Conservation (phyloP, 1,140 invertebrate genomes). For the Copidosoma floridanum region DNA sequence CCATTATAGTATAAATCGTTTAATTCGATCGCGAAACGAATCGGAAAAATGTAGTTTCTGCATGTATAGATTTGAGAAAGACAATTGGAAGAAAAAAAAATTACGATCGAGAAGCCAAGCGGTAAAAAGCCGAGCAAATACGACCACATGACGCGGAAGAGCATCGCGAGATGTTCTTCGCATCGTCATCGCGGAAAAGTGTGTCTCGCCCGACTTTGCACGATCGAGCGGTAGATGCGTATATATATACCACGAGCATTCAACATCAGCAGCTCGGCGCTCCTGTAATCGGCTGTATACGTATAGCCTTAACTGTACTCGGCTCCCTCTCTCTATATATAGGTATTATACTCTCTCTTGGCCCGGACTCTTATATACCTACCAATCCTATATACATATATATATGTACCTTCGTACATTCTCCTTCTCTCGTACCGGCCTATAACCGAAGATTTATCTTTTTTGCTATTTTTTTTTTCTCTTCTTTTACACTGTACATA, state of each 20-base stretch:
- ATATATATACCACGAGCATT: neutral
- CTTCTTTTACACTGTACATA: too few relatives aligned
- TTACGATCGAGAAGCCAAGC: too few relatives aligned
- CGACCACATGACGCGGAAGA: too few relatives aligned
- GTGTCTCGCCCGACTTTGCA: conserved; percentile 28
- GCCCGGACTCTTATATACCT: neutral
- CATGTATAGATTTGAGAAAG: too few relatives aligned
- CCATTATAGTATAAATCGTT: too few relatives aligned
- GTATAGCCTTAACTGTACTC: conserved; percentile 41
- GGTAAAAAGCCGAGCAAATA: too few relatives aligned
- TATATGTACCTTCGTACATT: neutral
- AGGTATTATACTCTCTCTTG: neutral
- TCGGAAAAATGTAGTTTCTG: too few relatives aligned
- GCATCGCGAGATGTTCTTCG: neutral
- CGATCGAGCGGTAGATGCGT: neutral
- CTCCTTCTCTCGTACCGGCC: neutral
- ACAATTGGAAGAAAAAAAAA: too few relatives aligned
- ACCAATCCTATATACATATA: neutral
- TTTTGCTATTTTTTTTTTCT: too few relatives aligned
- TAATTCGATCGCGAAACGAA: too few relatives aligned
- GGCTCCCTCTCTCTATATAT: conserved; percentile 23
- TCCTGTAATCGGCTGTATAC: neutral
- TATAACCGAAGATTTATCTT: too few relatives aligned
- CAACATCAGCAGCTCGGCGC: neutral
- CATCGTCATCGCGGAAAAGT: conserved; percentile 17